phyloP scores from a whole-genome alignment of 2,797 vertebrate genomes.

The Callimico goeldii region DNA sequence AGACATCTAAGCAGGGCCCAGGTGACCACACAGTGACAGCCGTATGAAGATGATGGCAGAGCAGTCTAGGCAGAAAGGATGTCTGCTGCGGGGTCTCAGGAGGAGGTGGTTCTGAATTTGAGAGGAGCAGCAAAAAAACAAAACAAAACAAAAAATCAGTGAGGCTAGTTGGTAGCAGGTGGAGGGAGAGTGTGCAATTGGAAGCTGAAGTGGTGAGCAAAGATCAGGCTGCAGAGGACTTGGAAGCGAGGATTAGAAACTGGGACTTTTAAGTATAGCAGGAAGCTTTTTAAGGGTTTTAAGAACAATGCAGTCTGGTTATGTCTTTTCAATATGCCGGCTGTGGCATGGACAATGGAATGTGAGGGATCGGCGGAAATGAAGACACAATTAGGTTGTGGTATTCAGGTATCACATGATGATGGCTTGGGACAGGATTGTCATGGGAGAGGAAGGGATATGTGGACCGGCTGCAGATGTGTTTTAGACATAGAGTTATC shows the following conservation, averaged over 20 bases:
- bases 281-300: not conserved
- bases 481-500: not conserved
- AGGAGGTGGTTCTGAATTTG: not conserved
- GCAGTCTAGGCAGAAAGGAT: not conserved
- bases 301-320: not conserved
- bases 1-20: not conserved
- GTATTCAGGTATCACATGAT: not conserved
- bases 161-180: not conserved
- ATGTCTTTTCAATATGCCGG: not conserved
- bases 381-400: not conserved
- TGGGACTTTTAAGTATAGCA: not conserved
- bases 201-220: not conserved
- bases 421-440: not conserved
- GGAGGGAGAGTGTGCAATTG: rapidly evolving
- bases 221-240: not conserved
- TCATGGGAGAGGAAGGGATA: not conserved
- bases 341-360: not conserved
- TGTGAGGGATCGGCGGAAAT: not conserved
- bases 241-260: not conserved
- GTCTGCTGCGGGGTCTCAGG: not conserved
- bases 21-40: not conserved
- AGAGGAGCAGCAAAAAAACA: not conserved
- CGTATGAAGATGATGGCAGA: not conserved
- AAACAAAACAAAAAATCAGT: not conserved
- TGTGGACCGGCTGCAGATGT: not conserved